A percentile compares a stretch with the other conserved stretches of the same genome.
Conservation (phyloP, 2,797 vertebrate species). For the Mus minutoides region DNA sequence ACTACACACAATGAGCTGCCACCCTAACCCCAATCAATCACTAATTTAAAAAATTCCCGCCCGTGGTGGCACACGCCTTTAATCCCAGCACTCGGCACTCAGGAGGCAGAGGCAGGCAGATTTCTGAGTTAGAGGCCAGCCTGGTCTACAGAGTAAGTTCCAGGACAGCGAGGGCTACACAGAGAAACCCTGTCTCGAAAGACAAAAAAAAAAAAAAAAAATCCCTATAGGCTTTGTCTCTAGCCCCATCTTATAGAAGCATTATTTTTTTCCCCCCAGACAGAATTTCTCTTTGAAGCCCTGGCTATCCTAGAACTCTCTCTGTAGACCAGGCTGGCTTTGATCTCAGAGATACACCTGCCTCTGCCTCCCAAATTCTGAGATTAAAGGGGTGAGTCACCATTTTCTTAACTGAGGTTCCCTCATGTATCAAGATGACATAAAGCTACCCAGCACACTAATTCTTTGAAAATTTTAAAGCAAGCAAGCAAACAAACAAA, state of each 20-base stretch:
- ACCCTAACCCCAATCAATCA: background rate
- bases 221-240: background rate
- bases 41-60: background rate
- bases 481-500: background rate
- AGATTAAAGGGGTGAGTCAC: background rate
- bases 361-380: background rate
- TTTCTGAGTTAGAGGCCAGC: too few relatives aligned
- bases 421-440: background rate
- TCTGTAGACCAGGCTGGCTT: background rate
- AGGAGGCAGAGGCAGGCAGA: too few relatives aligned
- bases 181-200: too few relatives aligned
- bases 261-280: background rate
- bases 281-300: background rate
- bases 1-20: background rate
- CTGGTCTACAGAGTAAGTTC: too few relatives aligned
- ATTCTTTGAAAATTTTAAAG: background rate
- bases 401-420: background rate
- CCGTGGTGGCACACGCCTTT: too few relatives aligned
- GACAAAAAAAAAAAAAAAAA: too few relatives aligned
- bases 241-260: background rate
- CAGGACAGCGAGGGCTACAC: too few relatives aligned
- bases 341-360: background rate
- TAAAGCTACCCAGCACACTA: background rate
- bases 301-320: background rate
- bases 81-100: too few relatives aligned